Conservation (phyloP, 1,140 invertebrate genomes). For the Charaxes varanes region DNA sequence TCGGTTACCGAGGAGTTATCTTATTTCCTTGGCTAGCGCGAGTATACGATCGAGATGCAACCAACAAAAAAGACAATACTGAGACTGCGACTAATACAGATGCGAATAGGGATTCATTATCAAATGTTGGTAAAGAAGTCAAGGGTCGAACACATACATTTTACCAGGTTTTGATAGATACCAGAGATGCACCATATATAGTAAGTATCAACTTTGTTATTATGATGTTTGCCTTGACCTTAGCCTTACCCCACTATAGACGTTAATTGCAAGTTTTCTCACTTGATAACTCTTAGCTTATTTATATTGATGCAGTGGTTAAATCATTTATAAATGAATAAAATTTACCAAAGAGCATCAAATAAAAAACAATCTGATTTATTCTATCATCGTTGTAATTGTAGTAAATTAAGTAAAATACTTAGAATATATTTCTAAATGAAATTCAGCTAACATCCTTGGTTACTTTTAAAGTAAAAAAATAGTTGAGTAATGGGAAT, state of each 20-base stretch:
- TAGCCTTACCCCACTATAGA: neutral
- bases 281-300: neutral
- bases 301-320: too few relatives aligned
- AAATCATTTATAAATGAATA: too few relatives aligned
- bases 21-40: constrained; percentile 96
- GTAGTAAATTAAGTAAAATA: too few relatives aligned
- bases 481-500: too few relatives aligned
- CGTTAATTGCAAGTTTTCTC: neutral
- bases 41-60: constrained; percentile 94
- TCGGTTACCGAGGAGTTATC: constrained; percentile 96
- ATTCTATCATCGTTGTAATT: too few relatives aligned
- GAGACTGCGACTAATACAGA: constrained; percentile 39
- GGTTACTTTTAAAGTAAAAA: too few relatives aligned
- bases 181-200: constrained; percentile 95
- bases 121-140: constrained; percentile 87
- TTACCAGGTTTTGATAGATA: constrained; percentile 97
- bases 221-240: constrained; percentile 1
- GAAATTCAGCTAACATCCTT: too few relatives aligned
- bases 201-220: constrained; percentile 78
- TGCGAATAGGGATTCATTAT: constrained; percentile 50
- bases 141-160: constrained; percentile 94
- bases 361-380: too few relatives aligned
- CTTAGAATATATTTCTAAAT: too few relatives aligned
- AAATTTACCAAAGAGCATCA: too few relatives aligned
- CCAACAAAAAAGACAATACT: constrained; percentile 63